phyloP scores from a whole-genome alignment of 2,113 vertebrate genomes.

The Hypomesus transpacificus region DNA sequence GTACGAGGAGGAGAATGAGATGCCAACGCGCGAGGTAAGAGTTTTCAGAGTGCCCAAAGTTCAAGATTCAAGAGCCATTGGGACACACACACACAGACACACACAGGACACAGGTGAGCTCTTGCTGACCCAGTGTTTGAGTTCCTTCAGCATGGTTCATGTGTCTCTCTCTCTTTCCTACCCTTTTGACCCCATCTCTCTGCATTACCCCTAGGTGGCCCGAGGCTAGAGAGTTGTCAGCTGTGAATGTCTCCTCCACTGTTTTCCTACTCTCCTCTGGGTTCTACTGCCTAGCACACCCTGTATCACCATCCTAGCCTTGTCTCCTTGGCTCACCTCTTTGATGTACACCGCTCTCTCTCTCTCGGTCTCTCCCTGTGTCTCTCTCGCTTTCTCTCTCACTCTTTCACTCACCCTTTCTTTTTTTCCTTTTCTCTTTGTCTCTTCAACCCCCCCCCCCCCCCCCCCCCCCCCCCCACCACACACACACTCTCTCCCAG shows the following conservation, averaged over 20 bases:
- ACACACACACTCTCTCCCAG: conserved; percentile 51
- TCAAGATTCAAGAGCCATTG: not conserved
- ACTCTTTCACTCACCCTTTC: conserved; percentile 1
- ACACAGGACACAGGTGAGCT: not conserved
- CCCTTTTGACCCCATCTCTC: not conserved
- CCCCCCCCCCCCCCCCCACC: not conserved
- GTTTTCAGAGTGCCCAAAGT: conserved; percentile 6
- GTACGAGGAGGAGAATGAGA: conserved; percentile 68
- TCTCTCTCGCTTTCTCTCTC: not conserved
- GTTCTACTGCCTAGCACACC: too few species aligned
- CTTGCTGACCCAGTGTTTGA: not conserved
- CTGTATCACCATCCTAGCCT: too few species aligned
- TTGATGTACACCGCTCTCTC: not conserved
- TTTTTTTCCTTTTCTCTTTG: not conserved
- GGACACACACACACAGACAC: not conserved
- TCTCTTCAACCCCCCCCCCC: conserved; percentile 11
- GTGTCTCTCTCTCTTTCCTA: not conserved
- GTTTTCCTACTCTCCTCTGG: too few species aligned
- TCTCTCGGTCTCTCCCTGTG: not conserved
- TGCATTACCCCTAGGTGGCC: too few species aligned
- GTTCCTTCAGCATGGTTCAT: not conserved
- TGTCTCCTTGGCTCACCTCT: too few species aligned
- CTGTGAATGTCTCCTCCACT: too few species aligned
- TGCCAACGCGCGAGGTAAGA: conserved; percentile 56
- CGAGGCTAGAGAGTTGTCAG: too few species aligned